Percentiles rank a stretch among this genome's conserved stretches.
These are phyloP conservation scores for Euura lappo DNA, from an alignment of 1,140 invertebrate genomes.

Conservation along the genomic window DNA sequence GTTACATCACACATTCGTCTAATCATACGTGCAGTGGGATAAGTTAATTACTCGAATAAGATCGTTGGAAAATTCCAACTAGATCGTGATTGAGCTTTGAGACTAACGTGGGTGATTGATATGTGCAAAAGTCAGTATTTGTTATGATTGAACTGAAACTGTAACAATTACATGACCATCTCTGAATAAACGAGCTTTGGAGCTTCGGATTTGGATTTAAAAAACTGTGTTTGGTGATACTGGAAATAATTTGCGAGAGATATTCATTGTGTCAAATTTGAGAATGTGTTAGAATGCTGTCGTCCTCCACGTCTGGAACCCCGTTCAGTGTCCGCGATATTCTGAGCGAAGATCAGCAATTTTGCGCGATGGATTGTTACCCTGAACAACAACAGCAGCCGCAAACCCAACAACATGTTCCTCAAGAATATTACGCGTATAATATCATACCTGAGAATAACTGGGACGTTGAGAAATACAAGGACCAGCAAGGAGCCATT, in stretches of 20 bases:
- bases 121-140: no score
- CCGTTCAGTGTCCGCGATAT: conserved; percentile 82
- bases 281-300: conserved; percentile 51
- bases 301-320: conserved; percentile 60
- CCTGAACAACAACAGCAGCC: conserved; percentile 32
- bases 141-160: no score
- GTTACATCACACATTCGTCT: no score
- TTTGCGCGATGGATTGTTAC: conserved; percentile 54
- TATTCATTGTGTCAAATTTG: not conserved
- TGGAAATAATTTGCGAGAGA: not conserved
- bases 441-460: conserved; percentile 43
- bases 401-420: conserved; percentile 28
- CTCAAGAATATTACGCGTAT: conserved; percentile 52
- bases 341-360: conserved; percentile 60
- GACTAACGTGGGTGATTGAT: no score
- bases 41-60: no score
- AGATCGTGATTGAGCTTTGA: no score
- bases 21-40: no score
- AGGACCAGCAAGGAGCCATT: conserved; percentile 41
- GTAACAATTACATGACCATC: no score
- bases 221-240: no score
- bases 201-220: not conserved
- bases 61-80: no score
- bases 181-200: not conserved
- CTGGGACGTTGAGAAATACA: conserved; percentile 54